Percentiles rank a stretch among this genome's conserved stretches.
phyloP scores from a whole-genome alignment of 2,113 vertebrate species.

The Cardinalis cardinalis region DNA sequence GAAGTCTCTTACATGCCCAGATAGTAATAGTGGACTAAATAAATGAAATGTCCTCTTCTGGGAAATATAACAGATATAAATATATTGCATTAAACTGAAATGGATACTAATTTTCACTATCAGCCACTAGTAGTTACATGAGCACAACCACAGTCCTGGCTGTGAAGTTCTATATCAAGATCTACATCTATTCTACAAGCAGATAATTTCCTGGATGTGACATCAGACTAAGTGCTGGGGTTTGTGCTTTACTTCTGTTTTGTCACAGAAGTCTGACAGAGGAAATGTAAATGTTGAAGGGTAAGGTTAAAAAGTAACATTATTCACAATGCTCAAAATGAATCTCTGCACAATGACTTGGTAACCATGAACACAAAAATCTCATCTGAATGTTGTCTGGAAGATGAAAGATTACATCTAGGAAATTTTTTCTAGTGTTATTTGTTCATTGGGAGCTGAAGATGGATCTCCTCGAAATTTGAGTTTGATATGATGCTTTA shows the following conservation, averaged over 20 bases:
- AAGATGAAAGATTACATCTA: not conserved
- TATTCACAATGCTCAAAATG: not conserved
- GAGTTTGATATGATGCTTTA: not conserved
- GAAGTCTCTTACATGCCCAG: not conserved
- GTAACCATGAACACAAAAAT: slow-evolving; percentile 23
- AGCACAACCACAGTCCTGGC: not conserved
- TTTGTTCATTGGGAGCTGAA: not conserved
- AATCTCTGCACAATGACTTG: not conserved
- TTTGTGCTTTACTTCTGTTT: not conserved
- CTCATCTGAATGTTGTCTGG: not conserved
- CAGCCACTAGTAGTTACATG: not conserved
- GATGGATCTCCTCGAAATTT: not conserved
- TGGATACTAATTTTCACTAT: not conserved
- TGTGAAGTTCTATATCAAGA: not conserved
- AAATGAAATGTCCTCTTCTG: not conserved
- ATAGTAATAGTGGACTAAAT: not conserved
- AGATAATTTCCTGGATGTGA: not conserved
- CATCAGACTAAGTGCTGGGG: not conserved
- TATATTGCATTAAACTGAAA: not conserved
- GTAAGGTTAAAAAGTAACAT: not conserved
- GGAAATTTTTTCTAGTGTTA: not conserved
- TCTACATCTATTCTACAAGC: not conserved
- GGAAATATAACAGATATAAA: not conserved
- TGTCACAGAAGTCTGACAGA: not conserved
- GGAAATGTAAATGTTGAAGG: not conserved